Evolutionary conservation across 2,113 vertebrate genomes (phyloP).

Genomic region (Spheniscus mendiculus): DNA sequence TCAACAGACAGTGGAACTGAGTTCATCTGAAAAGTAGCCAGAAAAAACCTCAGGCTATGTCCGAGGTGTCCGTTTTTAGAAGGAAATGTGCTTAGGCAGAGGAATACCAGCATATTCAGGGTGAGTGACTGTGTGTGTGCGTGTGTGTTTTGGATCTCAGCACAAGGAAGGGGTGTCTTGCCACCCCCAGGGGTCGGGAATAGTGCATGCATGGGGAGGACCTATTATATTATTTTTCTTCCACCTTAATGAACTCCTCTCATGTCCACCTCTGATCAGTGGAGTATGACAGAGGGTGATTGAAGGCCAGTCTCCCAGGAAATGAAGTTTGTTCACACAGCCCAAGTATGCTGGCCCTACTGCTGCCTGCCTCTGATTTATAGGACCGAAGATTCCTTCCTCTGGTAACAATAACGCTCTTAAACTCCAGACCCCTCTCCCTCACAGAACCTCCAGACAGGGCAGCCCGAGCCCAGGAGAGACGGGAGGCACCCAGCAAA

Average conservation of each 20-base stretch:
- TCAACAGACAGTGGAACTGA: slow-evolving; percentile 49
- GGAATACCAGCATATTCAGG: slow-evolving; percentile 31
- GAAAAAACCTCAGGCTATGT: neutral
- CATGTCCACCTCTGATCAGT: slow-evolving; percentile 81
- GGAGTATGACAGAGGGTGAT: slow-evolving; percentile 78
- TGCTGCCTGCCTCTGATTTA: slow-evolving; percentile 76
- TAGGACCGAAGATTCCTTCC: slow-evolving; percentile 73
- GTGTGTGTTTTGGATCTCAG: slow-evolving; percentile 42
- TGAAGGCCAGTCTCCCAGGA: slow-evolving; percentile 79
- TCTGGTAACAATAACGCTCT: slow-evolving; percentile 75
- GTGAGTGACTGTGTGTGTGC: slow-evolving; percentile 15
- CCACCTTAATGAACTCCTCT: slow-evolving; percentile 79
- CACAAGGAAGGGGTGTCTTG: slow-evolving; percentile 54
- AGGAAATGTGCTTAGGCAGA: slow-evolving; percentile 50
- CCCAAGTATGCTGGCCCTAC: slow-evolving; percentile 72
- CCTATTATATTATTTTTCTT: slow-evolving; percentile 76
- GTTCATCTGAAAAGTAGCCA: slow-evolving; percentile 41
- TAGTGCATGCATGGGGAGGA: slow-evolving; percentile 70
- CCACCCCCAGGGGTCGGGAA: slow-evolving; percentile 67
- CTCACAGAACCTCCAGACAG: slow-evolving; percentile 57
- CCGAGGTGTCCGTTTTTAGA: slow-evolving; percentile 32
- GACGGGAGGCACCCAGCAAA: slow-evolving; percentile 48
- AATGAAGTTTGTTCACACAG: slow-evolving; percentile 80
- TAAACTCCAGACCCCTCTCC: slow-evolving; percentile 71
- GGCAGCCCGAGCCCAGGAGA: slow-evolving; percentile 22